phyloP scores from a whole-genome alignment of 2,888 invertebrate species.

The Tetranychus truncatus region DNA sequence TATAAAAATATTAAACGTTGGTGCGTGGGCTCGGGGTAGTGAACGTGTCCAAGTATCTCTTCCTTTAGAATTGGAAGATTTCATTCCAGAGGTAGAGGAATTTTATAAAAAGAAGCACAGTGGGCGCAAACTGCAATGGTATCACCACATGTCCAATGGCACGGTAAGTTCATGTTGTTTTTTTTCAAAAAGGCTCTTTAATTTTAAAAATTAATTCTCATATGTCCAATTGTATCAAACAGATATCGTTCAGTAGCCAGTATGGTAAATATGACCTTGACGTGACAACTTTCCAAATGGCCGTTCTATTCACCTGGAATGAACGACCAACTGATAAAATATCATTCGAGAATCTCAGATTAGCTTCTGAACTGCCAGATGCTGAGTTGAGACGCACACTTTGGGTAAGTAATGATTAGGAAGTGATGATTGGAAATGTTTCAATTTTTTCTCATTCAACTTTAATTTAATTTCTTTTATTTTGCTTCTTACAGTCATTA shows the following conservation, averaged over 20 bases:
- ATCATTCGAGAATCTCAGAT: constrained; percentile 82
- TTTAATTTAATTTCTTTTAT: constrained; percentile 14
- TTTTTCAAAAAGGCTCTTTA: too few species aligned
- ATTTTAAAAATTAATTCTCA: too few species aligned
- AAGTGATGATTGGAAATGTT: too few species aligned
- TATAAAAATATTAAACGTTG: constrained; percentile 94
- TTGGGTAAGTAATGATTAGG: constrained; percentile 40
- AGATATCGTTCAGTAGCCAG: constrained; percentile 78
- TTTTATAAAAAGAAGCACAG: constrained; percentile 95
- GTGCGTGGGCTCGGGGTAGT: constrained; percentile 90
- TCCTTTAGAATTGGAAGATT: constrained; percentile 92
- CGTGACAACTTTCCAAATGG: constrained; percentile 99
- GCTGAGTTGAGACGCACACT: constrained; percentile 80
- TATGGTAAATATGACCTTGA: constrained; percentile 89
- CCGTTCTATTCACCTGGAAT: constrained; percentile 96
- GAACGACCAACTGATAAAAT: constrained; percentile 78
- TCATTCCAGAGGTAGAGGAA: constrained; percentile 95
- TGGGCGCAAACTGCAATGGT: constrained; percentile 91
- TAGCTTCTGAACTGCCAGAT: constrained; percentile 91
- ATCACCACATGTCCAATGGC: constrained; percentile 98
- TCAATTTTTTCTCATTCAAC: neutral
- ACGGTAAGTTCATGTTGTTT: constrained; percentile 41
- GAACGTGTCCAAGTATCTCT: constrained; percentile 87
- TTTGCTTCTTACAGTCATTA: constrained; percentile 46
- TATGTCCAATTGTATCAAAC: constrained; percentile 10